phyloP scores from a whole-genome alignment of 1,140 invertebrate genomes.

The Caenorhabditis tropicalis region DNA sequence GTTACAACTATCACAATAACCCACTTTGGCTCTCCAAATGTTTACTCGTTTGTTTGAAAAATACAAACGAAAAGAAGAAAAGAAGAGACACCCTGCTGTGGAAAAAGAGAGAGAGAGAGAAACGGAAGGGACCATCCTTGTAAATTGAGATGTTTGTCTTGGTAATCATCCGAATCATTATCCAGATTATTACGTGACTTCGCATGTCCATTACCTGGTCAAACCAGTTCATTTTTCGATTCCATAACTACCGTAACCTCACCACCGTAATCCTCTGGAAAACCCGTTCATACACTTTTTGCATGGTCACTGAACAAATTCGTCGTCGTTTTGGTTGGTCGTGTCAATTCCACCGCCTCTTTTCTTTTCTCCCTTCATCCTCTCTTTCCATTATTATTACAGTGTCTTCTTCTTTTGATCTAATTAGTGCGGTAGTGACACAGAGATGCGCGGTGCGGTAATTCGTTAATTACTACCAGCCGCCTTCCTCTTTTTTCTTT shows the following conservation, averaged over 20 bases:
- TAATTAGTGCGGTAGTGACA: background rate
- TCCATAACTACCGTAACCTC: background rate
- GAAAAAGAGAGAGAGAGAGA: too few relatives aligned
- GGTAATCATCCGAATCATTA: background rate
- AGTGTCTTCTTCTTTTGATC: slow-evolving; percentile 17
- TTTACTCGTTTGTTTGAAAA: slow-evolving; percentile 32
- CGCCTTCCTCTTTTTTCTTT: background rate
- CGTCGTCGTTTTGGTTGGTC: background rate
- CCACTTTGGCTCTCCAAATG: slow-evolving; percentile 20
- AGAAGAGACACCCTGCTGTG: background rate
- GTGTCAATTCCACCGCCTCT: background rate
- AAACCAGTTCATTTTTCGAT: background rate
- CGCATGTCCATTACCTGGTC: background rate
- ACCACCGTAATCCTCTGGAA: background rate
- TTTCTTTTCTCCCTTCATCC: background rate
- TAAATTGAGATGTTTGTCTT: slow-evolving; percentile 32
- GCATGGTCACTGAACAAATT: slow-evolving; percentile 38
- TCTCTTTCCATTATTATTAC: slow-evolving; percentile 15
- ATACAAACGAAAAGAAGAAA: background rate
- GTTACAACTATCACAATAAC: slow-evolving; percentile 28
- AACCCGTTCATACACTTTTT: background rate
- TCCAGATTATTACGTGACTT: slow-evolving; percentile 13
- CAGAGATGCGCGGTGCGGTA: slow-evolving; percentile 15
- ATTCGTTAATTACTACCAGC: slow-evolving; percentile 41
- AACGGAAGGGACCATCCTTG: background rate